Conservation (phyloP, 2,888 invertebrate species). For the Eristalis intricaria region DNA sequence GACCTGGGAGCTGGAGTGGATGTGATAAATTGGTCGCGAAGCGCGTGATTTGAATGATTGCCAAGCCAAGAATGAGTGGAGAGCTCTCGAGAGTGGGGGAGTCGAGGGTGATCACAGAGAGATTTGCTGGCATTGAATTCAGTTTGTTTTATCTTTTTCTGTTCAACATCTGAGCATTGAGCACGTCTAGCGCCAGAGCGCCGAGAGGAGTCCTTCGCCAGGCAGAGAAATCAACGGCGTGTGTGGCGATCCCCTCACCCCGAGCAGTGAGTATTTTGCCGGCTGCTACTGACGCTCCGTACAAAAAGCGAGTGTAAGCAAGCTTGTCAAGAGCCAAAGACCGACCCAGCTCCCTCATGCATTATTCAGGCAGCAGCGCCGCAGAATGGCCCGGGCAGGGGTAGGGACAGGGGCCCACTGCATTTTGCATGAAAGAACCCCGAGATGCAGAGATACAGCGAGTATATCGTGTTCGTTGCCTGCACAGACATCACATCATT, state of each 20-base stretch:
- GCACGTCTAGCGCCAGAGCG: neutral
- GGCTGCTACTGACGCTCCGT: neutral
- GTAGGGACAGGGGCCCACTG: slow-evolving; percentile 19
- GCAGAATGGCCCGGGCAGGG: neutral
- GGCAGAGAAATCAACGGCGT: neutral
- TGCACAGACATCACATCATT: slow-evolving; percentile 18
- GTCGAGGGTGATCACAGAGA: neutral
- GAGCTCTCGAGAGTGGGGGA: neutral
- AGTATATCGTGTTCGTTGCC: slow-evolving; percentile 25
- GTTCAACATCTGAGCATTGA: slow-evolving; percentile 28
- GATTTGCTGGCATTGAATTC: neutral
- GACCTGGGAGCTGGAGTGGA: slow-evolving; percentile 24
- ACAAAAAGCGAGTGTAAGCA: slow-evolving; percentile 48
- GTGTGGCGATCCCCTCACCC: neutral
- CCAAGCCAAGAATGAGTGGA: slow-evolving; percentile 30
- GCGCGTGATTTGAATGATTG: slow-evolving; percentile 70
- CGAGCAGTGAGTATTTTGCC: slow-evolving; percentile 1
- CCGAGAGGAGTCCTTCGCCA: neutral
- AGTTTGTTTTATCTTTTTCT: slow-evolving; percentile 3
- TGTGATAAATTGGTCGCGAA: slow-evolving; percentile 64
- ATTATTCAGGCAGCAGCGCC: slow-evolving; percentile 56
- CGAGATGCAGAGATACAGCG: slow-evolving; percentile 20
- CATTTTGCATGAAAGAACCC: slow-evolving; percentile 44
- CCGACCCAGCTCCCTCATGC: slow-evolving; percentile 51
- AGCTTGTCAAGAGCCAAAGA: slow-evolving; percentile 61